These are phyloP conservation scores for Potamarius usumacintae DNA, from an alignment of 2,113 vertebrate species.

Conservation along the genomic window DNA sequence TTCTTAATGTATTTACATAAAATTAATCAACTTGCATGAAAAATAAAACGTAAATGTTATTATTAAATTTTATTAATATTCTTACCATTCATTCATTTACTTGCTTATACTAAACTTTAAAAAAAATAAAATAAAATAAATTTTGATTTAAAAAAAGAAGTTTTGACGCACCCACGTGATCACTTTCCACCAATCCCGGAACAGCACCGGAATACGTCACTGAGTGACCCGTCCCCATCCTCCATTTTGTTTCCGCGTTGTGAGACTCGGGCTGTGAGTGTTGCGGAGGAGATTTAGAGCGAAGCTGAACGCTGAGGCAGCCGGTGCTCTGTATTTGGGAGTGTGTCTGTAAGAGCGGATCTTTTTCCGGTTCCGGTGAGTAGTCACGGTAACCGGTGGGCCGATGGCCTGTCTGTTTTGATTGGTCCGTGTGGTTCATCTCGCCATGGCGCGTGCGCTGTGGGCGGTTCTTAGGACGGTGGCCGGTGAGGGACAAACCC, in stretches of 20 bases:
- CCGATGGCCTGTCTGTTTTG: constrained; percentile 67
- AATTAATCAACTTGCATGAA: too few species aligned
- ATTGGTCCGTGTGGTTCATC: constrained; percentile 66
- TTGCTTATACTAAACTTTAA: not conserved
- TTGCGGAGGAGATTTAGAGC: too few species aligned
- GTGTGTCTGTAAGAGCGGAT: fast-evolving
- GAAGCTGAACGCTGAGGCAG: not conserved
- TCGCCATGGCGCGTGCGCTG: constrained; percentile 67
- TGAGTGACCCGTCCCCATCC: too few species aligned
- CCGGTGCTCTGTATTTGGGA: not conserved
- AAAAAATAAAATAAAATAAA: not conserved
- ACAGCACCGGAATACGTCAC: not conserved
- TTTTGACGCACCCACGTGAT: not conserved
- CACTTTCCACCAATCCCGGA: constrained; percentile 9
- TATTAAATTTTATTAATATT: too few species aligned
- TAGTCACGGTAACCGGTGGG: constrained; percentile 52
- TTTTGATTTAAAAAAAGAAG: not conserved
- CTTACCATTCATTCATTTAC: too few species aligned
- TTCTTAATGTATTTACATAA: too few species aligned
- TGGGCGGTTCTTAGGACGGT: constrained; percentile 67
- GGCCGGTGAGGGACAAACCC: constrained; percentile 27
- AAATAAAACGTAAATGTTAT: too few species aligned
- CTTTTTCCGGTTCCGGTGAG: not conserved
- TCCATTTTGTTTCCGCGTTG: not conserved
- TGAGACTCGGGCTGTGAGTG: too few species aligned